Conservation (phyloP, 2,797 vertebrate genomes). For the Schizopygopsis malacanthus region DNA sequence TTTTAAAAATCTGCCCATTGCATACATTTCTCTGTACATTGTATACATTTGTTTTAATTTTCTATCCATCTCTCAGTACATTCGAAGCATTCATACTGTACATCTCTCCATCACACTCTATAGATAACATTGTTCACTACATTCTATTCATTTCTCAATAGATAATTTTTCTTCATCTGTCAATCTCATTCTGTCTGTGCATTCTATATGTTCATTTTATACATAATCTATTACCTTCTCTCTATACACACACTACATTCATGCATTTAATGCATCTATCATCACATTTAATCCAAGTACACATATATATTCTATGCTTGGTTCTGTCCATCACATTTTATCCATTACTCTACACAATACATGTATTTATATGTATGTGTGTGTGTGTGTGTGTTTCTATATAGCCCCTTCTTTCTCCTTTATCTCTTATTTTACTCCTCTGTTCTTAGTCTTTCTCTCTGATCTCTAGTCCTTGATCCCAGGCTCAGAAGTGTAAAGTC, state of each 20-base stretch:
- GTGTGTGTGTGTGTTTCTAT: not conserved
- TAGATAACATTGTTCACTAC: not conserved
- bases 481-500: conserved; percentile 39
- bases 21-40: not conserved
- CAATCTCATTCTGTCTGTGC: not conserved
- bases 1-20: not conserved
- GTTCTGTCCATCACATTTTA: not conserved
- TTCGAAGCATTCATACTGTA: not conserved
- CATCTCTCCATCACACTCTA: not conserved
- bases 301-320: not conserved
- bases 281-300: not conserved
- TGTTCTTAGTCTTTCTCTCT: not conserved
- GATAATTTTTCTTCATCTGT: not conserved
- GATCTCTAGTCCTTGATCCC: conserved; percentile 10
- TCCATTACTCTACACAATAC: not conserved
- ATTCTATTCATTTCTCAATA: not conserved
- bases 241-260: not conserved
- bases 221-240: not conserved
- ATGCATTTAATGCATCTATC: not conserved
- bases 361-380: too few relatives aligned
- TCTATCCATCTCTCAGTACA: not conserved
- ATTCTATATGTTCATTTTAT: not conserved
- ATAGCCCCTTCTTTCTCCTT: not conserved
- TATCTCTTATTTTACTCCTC: not conserved
- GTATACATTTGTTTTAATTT: not conserved